phyloP scores from a whole-genome alignment of 2,888 invertebrate species.

The Campoplex capitator region DNA sequence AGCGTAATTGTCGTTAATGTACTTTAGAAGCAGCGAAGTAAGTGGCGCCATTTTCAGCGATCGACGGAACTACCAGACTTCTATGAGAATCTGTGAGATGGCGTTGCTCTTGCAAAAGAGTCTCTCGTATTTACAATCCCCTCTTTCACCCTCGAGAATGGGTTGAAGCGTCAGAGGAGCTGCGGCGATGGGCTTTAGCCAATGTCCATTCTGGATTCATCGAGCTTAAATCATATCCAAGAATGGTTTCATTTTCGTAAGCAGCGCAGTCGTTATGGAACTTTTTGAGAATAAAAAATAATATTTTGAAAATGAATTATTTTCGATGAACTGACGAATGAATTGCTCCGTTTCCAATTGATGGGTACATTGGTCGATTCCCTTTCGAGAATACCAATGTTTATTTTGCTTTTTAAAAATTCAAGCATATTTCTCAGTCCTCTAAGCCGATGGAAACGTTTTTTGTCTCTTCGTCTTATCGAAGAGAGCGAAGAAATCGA shows the following conservation, averaged over 20 bases:
- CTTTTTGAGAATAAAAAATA: neutral
- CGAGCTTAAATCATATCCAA: slow-evolving; percentile 38
- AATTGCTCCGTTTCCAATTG: neutral
- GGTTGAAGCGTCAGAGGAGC: slow-evolving; percentile 10
- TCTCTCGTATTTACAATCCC: slow-evolving; percentile 36
- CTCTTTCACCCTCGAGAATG: neutral
- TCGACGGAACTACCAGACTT: slow-evolving; percentile 45
- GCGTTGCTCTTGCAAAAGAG: slow-evolving; percentile 39
- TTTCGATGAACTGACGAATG: neutral
- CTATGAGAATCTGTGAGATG: slow-evolving; percentile 59
- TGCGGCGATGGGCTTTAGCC: slow-evolving; percentile 35
- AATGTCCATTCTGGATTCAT: slow-evolving; percentile 62
- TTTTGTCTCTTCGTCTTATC: neutral
- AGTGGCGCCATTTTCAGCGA: slow-evolving; percentile 55
- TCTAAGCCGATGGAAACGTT: neutral
- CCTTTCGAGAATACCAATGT: neutral
- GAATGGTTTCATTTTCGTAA: neutral
- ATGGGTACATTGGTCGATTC: neutral
- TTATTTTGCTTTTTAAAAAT: neutral
- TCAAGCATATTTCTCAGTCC: slow-evolving; percentile 8
- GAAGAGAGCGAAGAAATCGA: slow-evolving; percentile 41
- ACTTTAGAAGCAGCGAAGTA: slow-evolving; percentile 11
- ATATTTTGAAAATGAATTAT: neutral
- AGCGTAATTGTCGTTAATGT: slow-evolving; percentile 39
- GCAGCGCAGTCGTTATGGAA: neutral